Evolutionary conservation across 2,888 invertebrate species (phyloP), one percentile per base, ranked within the genome.

Genomic region (Calameuta pallipes): DNA sequence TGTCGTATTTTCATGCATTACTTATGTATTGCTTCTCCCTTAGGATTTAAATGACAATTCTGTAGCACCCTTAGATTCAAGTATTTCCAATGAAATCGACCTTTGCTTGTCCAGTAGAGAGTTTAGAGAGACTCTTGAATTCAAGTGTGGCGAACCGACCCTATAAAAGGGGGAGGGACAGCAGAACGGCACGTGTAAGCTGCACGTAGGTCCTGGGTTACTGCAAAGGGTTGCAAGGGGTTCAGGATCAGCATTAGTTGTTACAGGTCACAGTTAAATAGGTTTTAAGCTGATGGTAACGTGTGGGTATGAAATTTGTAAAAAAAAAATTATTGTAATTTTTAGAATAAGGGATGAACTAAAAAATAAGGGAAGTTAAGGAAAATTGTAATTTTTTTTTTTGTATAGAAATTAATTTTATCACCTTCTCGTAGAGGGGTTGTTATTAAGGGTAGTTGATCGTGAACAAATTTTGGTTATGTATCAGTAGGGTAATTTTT

Each of bases 251-350:
- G 83, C 84, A 85, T 85, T 84, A 85, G 87, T 87, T 87, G 86
- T 85, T 82, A 85, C 84, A 86, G 87, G 87, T 88, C 30, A 87
- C 89, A 87, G 87, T 89, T 87, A 84, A 85, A 83, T 81, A 84
- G 84, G 81, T 83, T 83, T 85, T 82, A 12, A 82, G 81, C 78
- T 81, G 41, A 23, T 56, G 6, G 23, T 23, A 56, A 56, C 23
- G 23, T 56, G 6, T 0, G 4, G 9, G 9, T 56, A 23, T 41
- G 4, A 15, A 2, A 23, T 0, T 23, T 9, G 41, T 23, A 23
- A 56, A 41, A 41, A 41, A 41, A 56, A 23, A 56, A 33, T 33
- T 56, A 23, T 0, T 23, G 9, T 9, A 23, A 56, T 56, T 56
- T 56, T 56, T 56, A 23, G 1, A 15, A 56, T 56, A 23, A 15